Conservation (phyloP, 2,797 vertebrate species). For the Scarus forsteni region DNA sequence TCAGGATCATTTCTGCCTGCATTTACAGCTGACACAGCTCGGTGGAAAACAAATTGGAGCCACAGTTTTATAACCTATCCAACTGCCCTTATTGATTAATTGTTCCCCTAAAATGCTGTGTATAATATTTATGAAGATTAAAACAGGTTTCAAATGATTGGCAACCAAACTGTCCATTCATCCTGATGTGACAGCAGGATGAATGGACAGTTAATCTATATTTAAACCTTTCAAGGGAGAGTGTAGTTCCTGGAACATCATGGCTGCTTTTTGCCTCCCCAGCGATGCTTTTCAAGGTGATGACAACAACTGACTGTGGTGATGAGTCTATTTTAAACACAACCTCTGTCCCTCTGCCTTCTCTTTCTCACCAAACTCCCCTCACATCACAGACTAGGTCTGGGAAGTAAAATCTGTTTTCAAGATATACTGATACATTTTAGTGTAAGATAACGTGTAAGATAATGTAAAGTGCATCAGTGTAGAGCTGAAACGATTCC, state of each 20-base stretch:
- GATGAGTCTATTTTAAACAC: slow-evolving; percentile 57
- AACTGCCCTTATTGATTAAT: neutral
- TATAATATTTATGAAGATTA: slow-evolving; percentile 9
- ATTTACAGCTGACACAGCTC: too few relatives aligned
- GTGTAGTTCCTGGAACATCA: slow-evolving; percentile 56
- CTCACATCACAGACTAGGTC: neutral
- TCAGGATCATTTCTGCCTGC: too few relatives aligned
- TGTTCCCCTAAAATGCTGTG: neutral
- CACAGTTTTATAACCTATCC: neutral
- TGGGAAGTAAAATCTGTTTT: too few relatives aligned
- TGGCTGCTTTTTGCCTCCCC: slow-evolving; percentile 42
- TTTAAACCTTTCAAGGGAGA: slow-evolving; percentile 62
- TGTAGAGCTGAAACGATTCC: too few relatives aligned
- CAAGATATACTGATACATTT: too few relatives aligned
- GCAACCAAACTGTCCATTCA: neutral
- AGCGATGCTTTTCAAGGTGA: slow-evolving; percentile 50
- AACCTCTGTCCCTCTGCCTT: neutral
- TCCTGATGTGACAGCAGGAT: slow-evolving; percentile 24
- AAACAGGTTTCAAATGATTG: slow-evolving; percentile 10
- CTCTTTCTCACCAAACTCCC: neutral
- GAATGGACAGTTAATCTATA: slow-evolving; percentile 55
- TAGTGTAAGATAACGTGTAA: too few relatives aligned
- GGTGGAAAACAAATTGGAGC: too few relatives aligned
- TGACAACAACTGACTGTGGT: slow-evolving; percentile 50
- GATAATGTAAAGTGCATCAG: too few relatives aligned